Base-by-base conservation (phyloP, 2,888 invertebrate genomes). In the Selenia dentaria region DNA sequence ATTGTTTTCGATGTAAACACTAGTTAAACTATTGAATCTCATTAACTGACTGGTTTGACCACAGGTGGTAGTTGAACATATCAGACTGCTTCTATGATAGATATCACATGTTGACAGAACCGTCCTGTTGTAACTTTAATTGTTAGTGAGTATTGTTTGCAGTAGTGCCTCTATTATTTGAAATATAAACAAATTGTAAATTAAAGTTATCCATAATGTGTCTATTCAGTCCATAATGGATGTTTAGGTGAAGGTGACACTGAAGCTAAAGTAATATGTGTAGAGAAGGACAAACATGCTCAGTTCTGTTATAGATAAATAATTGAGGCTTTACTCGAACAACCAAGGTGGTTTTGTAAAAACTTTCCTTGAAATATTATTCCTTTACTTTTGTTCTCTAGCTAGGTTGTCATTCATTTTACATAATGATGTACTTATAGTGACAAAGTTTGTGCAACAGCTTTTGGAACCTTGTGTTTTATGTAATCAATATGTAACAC, bases 91-190 rank as follows among this genome's bases (percentile, higher is more conserved):
- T 79, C 49, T 70, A 70, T 57, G 61, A 64, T 56, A 34, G 42
- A 58, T 60, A 68, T 60, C 62, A 70, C 68, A 67, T 67, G 66
- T 74, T 65, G 63, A 74, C 64, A 65, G 68, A 82, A 79, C 87
- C 86, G 87, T 88, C 87, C 87, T 81, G 74, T 70, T 73, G 69
- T 83, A 76, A 76, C 69, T 76, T 73, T 51, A 50, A 48, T 54
- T 36, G 22, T 41, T 45, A 39, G 48, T 38, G 38, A 42, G 37
- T 51, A 37, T 31, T 32, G 44, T 46, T 25, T 38, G 32, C 48
- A 53, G 53, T 43, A 50, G 33, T 29, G 47, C 44, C 40, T 39
- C 38, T 33, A 40, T 48, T 35, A 36, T 40, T 36, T 29, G 6
- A n/a, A 36, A n/a, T n/a, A n/a, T n/a, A n/a, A n/a, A n/a, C n/a